A percentile compares a stretch with the other conserved stretches of the same genome.
These are phyloP conservation scores for Gadus chalcogrammus DNA, from an alignment of 2,113 vertebrate genomes.

Conservation along the genomic window DNA sequence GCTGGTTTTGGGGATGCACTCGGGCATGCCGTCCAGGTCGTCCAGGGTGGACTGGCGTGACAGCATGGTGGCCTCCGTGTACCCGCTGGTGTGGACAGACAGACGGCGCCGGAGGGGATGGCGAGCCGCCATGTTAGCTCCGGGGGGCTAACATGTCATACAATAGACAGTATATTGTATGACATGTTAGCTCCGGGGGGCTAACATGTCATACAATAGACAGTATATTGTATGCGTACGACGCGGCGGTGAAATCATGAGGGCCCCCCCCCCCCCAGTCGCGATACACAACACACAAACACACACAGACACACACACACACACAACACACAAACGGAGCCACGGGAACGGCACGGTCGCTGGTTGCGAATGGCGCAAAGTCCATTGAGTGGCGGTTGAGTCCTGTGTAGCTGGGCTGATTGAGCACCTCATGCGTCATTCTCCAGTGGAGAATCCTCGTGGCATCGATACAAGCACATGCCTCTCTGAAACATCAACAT, in stretches of 20 bases:
- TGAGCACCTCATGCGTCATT: background rate
- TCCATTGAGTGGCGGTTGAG: background rate
- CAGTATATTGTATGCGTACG: conserved; percentile 8
- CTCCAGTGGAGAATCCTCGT: background rate
- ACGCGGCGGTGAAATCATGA: background rate
- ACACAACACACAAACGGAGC: background rate
- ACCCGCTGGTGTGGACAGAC: conserved; percentile 76
- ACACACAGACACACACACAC: too few relatives aligned
- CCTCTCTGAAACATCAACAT: too few relatives aligned
- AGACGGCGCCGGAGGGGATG: conserved; percentile 13
- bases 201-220: conserved; percentile 1
- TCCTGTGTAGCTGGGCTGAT: background rate
- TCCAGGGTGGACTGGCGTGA: conserved; percentile 97
- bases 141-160: conserved; percentile 8
- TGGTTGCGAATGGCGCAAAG: background rate
- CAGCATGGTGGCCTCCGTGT: conserved; percentile 96
- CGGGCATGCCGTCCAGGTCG: conserved; percentile 91
- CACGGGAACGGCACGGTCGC: background rate
- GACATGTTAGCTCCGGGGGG: conserved; percentile 13
- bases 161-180: conserved; percentile 10
- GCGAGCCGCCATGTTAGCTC: conserved; percentile 16
- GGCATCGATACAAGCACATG: too few relatives aligned
- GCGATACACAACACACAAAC: background rate
- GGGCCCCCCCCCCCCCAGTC: background rate
- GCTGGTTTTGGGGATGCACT: conserved; percentile 95